Base-by-base conservation (phyloP, 2,888 invertebrate genomes). In the Eupithecia tripunctaria region DNA sequence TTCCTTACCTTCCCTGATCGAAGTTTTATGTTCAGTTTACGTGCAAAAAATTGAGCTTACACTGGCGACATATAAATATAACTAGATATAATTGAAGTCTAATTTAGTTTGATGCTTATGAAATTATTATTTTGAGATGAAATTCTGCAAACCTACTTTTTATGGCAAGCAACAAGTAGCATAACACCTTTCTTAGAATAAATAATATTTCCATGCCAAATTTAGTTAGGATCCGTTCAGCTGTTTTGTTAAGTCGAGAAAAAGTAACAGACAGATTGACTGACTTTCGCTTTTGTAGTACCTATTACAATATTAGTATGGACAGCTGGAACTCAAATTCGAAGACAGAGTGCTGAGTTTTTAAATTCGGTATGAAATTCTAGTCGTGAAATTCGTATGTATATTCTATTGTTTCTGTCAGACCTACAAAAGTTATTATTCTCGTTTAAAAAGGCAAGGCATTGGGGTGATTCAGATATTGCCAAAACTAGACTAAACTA, bases 351-450 rank as follows among this genome's bases (percentile, higher is more conserved):
- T 47, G n/a, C n/a, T 47, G 43, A 47, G 43, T 47, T 15, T 41
- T 18, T 47, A n/a, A n/a, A 47, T 47, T 47, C n/a, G 1, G 47
- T n/a, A n/a, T 47, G 47, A 47, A 47, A 18, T 43, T 43, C 18
- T 18, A 15, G n/a, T 8, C n/a, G n/a, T n/a, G 47, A 8, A 47
- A 47, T 47, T n/a, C 8, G 47, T 47, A n/a, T 15, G 18, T 3
- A 5, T 43, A 47, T n/a, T n/a, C 43, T 18, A 43, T n/a, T 47
- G 7, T n/a, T 47, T n/a, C 10, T n/a, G 2, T 10, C 47, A n/a
- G n/a, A 47, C n/a, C n/a, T n/a, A n/a, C 47, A 43, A 47, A 43
- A 43, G 47, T n/a, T 47, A n/a, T n/a, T 41, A 41, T 41, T 41
- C 41, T 10, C 2, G 32, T 32, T 41, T n/a, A n/a, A n/a, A n/a